Evolutionary conservation across 2,797 vertebrate species (phyloP), one percentile per base, ranked within the genome.

Genomic region (Typhlichthys subterraneus): DNA sequence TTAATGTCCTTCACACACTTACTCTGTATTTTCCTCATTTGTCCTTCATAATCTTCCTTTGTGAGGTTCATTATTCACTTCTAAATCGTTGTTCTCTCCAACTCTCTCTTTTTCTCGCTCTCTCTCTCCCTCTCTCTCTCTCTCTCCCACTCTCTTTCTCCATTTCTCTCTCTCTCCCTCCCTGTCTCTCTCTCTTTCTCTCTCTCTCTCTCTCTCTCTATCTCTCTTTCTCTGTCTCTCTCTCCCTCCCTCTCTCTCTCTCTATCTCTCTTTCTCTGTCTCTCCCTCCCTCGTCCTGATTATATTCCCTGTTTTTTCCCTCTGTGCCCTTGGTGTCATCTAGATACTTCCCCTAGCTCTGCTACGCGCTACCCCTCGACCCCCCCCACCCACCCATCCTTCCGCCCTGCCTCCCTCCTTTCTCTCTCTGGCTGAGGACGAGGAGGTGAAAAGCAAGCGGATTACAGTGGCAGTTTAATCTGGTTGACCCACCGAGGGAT

Each of bases 381-480:
- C 23, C 47, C 57, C 58, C 54, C 57, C 70, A 74, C 55, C 31
- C 42, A 45, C 64, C 65, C 61, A 33, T 66, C 59, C 57, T 55
- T 53, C 48, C 49, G 45, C 10, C n/a, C 42, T 45, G 13, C 48
- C 52, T 59, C 59, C 73, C 53, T 63, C 66, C 70, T 60, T 72
- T 55, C 76, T 76, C 84, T 84, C 75, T 77, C 67, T 53, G 15
- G 70, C 79, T 87, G 83, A 90, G 92, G 91, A 92, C 90, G 88
- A 90, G 90, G 88, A 92, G 89, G 91, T 91, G 90, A 92, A 93
- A 93, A 85, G 83, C 89, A 92, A 92, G 90, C 88, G 91, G 91
- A 93, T 93, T 93, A 93, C 88, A 86, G 91, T 88, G 86, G 89
- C 89, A 91, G 87, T 91, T 93, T 93, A 93, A 93, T 93, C 92